Conservation (phyloP, 2,888 invertebrate species). For the Spialia ferax region DNA sequence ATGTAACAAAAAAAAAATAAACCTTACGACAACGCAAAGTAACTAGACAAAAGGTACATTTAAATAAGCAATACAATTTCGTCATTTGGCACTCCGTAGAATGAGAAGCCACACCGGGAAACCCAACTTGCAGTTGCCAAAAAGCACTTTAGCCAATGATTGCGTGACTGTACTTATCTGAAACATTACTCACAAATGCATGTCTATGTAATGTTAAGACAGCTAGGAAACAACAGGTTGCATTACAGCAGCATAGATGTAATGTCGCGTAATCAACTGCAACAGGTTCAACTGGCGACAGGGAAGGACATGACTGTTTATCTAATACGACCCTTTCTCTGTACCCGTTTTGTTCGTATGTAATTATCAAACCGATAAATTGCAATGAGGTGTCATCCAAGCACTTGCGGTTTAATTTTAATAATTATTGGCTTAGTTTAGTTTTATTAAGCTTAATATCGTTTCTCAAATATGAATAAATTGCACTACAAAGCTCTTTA, state of each 20-base stretch:
- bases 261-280: constrained; percentile 58
- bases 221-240: constrained; percentile 37
- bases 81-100: constrained; percentile 30
- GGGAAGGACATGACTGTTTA: constrained; percentile 51
- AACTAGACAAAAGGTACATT: background rate
- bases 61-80: constrained; percentile 22
- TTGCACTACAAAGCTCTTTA: too few relatives aligned
- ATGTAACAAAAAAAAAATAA: background rate
- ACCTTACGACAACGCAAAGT: background rate
- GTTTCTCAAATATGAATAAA: too few relatives aligned
- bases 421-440: too few relatives aligned
- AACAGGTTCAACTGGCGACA: constrained; percentile 50
- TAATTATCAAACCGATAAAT: constrained; percentile 16
- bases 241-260: constrained; percentile 42
- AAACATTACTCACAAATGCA: constrained; percentile 29
- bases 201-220: constrained; percentile 27
- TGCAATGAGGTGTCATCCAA: background rate
- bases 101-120: constrained; percentile 19
- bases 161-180: constrained; percentile 34
- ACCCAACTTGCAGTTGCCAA: constrained; percentile 33
- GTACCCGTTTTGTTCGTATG: constrained; percentile 53
- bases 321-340: constrained; percentile 64
- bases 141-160: constrained; percentile 38
- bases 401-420: background rate
- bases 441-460: too few relatives aligned